These are phyloP conservation scores for Diglossa cyanea DNA, from an alignment of 2,797 vertebrate species.

Conservation along the genomic window DNA sequence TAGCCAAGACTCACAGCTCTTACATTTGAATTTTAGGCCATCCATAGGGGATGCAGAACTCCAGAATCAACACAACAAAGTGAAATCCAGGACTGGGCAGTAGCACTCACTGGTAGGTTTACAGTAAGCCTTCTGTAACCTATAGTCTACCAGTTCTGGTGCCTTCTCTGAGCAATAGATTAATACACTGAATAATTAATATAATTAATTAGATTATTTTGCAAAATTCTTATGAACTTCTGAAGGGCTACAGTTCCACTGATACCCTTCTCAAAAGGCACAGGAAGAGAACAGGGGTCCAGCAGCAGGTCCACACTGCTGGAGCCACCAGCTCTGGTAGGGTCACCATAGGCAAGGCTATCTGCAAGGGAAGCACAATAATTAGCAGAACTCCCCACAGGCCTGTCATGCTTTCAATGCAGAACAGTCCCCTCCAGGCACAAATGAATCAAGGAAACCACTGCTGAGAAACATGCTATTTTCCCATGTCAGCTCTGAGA, in stretches of 20 bases:
- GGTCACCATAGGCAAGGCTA: not conserved
- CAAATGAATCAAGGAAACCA: slow-evolving; percentile 8
- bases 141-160: not conserved
- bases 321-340: not conserved
- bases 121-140: not conserved
- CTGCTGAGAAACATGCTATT: not conserved
- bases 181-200: not conserved
- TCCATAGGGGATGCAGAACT: not conserved
- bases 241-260: not conserved
- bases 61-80: not conserved
- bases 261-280: not conserved
- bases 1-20: not conserved
- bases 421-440: slow-evolving; percentile 41
- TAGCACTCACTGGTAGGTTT: not conserved
- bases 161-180: not conserved
- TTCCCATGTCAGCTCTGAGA: not conserved
- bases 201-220: not conserved
- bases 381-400: not conserved
- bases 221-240: not conserved
- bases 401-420: not conserved
- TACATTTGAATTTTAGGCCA: not conserved
- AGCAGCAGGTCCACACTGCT: fast-evolving
- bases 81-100: not conserved
- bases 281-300: not conserved
- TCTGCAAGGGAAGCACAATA: not conserved